These are phyloP conservation scores for Corythornis cristatus DNA, from an alignment of 2,113 vertebrate species.

Conservation along the genomic window DNA sequence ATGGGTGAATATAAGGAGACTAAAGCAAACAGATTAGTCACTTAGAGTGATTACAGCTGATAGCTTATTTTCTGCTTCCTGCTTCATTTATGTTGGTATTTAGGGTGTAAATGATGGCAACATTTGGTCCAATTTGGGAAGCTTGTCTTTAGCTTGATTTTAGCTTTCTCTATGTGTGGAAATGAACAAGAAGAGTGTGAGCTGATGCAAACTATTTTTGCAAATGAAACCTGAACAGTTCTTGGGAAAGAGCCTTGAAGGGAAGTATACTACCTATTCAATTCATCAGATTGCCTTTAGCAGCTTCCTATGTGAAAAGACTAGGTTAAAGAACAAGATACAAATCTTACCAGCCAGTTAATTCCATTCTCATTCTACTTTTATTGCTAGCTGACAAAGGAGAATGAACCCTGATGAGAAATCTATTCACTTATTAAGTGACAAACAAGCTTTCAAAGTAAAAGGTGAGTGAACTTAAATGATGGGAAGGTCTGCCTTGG, in stretches of 20 bases:
- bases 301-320: not conserved
- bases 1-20: not conserved
- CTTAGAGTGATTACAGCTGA: not conserved
- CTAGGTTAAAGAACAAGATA: not conserved
- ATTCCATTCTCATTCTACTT: not conserved
- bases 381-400: not conserved
- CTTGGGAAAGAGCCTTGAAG: not conserved
- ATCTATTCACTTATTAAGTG: not conserved
- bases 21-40: constrained; percentile 30
- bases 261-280: not conserved
- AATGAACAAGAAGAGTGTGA: not conserved
- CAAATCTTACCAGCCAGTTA: not conserved
- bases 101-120: not conserved
- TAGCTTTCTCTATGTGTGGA: not conserved
- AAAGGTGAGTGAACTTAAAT: not conserved
- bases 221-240: not conserved
- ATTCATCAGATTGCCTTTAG: not conserved
- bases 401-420: not conserved
- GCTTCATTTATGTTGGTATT: constrained; percentile 9
- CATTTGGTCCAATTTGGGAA: not conserved
- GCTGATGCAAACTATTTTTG: not conserved
- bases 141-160: not conserved
- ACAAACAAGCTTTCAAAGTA: not conserved
- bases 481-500: not conserved
- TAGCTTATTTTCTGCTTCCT: constrained; percentile 19